Conservation (phyloP, 1,140 invertebrate species). For the Vanessa tameamea region DNA sequence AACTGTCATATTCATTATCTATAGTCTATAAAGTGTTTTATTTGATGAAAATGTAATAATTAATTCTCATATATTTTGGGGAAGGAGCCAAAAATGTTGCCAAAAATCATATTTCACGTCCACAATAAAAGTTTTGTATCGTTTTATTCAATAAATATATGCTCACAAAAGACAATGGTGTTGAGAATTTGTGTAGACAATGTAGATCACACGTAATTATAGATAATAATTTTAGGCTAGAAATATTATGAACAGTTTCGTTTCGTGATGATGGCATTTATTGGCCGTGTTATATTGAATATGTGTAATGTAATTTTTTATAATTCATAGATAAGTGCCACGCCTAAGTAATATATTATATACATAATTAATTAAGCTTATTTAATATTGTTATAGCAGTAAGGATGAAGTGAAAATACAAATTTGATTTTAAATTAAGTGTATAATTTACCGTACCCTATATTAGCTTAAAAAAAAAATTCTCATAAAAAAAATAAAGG, state of each 20-base stretch:
- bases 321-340: conserved; percentile 76
- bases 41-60: conserved; percentile 24
- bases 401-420: conserved; percentile 68
- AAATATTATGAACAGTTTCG: conserved; percentile 53
- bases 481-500: too few species aligned
- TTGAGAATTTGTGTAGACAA: conserved; percentile 44
- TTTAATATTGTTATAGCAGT: conserved; percentile 75
- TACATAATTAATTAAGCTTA: conserved; percentile 73
- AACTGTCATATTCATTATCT: conserved; percentile 27
- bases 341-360: conserved; percentile 74
- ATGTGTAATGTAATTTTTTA: conserved; percentile 72
- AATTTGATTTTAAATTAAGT: conserved; percentile 57
- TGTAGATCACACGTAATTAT: conserved; percentile 47
- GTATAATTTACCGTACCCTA: conserved; percentile 32
- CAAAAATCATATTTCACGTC: conserved; percentile 69
- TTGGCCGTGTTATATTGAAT: conserved; percentile 69
- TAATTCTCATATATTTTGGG: conserved; percentile 57
- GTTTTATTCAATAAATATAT: conserved; percentile 54
- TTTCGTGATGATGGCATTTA: conserved; percentile 78
- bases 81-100: conserved; percentile 74
- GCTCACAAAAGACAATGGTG: conserved; percentile 75
- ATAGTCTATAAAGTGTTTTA: conserved; percentile 22
- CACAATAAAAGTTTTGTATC: conserved; percentile 46
- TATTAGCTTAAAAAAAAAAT: too few species aligned
- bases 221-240: conserved; percentile 50